Percentiles rank a stretch among this genome's conserved stretches.
phyloP scores from a whole-genome alignment of 2,113 vertebrate genomes.

The Erythrocercus mccallii region DNA sequence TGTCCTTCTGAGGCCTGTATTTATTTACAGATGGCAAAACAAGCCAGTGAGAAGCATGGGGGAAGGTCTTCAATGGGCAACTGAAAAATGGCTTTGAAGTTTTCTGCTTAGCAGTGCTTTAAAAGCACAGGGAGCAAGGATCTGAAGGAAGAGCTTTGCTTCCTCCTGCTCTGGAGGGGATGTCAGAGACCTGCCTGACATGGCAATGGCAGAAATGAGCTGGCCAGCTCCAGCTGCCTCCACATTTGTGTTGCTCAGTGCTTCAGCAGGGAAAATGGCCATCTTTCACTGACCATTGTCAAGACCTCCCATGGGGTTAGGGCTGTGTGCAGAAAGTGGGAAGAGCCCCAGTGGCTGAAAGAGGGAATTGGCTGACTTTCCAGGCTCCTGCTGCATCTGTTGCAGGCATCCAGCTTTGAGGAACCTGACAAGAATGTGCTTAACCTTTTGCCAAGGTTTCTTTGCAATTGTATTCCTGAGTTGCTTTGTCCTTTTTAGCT shows the following conservation, averaged over 20 bases:
- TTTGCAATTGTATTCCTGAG: background rate
- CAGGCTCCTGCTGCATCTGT: background rate
- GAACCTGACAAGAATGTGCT: background rate
- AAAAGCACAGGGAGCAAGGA: background rate
- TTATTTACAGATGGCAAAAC: background rate
- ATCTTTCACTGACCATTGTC: background rate
- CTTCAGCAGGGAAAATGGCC: background rate
- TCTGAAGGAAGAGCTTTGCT: background rate
- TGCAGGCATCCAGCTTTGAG: background rate
- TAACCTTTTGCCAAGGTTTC: background rate
- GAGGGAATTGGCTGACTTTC: background rate
- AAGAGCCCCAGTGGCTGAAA: background rate
- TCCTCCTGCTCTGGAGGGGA: background rate
- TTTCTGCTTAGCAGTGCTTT: background rate
- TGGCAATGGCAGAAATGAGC: background rate
- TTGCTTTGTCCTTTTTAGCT: background rate
- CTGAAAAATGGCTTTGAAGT: background rate
- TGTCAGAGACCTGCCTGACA: accelerated
- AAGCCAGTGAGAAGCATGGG: background rate
- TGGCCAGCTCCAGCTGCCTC: background rate
- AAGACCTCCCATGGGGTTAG: accelerated
- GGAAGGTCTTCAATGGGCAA: background rate
- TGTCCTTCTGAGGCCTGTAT: background rate
- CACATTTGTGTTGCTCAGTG: accelerated
- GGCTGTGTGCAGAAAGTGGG: accelerated